Percentiles rank a stretch among this genome's conserved stretches.
phyloP scores from a whole-genome alignment of 2,113 vertebrate species.

The Capreolus pygargus region DNA sequence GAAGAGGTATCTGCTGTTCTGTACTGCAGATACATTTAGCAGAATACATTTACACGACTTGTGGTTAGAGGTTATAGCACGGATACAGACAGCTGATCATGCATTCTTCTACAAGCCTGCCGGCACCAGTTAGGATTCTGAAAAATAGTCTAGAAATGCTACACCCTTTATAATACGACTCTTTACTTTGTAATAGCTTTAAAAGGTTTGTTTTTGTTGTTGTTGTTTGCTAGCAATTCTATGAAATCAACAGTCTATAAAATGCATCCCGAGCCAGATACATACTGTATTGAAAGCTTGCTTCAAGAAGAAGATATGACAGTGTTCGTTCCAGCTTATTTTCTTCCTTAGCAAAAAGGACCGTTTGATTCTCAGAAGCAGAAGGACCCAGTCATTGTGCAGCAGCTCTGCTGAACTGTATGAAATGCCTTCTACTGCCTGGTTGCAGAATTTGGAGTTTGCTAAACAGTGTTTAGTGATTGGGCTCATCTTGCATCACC shows the following conservation, averaged over 20 bases:
- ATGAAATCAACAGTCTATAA: conserved; percentile 74
- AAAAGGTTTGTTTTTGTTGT: conserved; percentile 50
- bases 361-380: conserved; percentile 80
- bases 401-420: conserved; percentile 80
- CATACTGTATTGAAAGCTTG: conserved; percentile 80
- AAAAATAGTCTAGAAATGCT: conserved; percentile 71
- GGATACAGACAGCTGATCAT: conserved; percentile 84
- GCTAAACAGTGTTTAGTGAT: conserved; percentile 82
- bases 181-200: conserved; percentile 58
- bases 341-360: conserved; percentile 82
- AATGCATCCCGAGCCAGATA: conserved; percentile 79
- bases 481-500: conserved; percentile 87
- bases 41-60: conserved; percentile 79
- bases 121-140: conserved; percentile 80
- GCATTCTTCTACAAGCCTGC: conserved; percentile 81
- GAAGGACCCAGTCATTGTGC: conserved; percentile 75
- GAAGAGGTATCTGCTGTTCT: conserved; percentile 80
- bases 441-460: conserved; percentile 84
- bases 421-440: conserved; percentile 77
- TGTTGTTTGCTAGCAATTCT: conserved; percentile 60
- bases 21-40: conserved; percentile 86
- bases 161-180: conserved; percentile 59
- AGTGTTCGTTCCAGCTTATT: conserved; percentile 72
- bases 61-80: conserved; percentile 85
- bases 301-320: conserved; percentile 79